Conservation (phyloP, 2,888 invertebrate genomes). For the Argyresthia goedartella region DNA sequence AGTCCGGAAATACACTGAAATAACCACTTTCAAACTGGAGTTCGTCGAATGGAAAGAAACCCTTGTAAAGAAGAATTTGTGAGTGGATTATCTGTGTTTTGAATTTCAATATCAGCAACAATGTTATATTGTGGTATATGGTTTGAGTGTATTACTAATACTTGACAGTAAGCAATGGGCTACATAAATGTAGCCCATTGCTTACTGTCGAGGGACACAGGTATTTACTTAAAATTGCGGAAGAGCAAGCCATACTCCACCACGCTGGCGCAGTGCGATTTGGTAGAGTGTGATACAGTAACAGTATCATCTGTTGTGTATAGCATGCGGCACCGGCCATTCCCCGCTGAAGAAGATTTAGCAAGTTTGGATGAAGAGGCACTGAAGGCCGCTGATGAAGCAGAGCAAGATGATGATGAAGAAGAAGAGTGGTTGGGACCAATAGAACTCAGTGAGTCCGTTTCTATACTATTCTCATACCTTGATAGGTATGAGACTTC, state of each 20-base stretch:
- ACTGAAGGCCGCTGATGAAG: constrained; percentile 67
- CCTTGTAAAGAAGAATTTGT: constrained; percentile 54
- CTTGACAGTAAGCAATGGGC: too few species aligned
- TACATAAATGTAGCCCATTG: too few species aligned
- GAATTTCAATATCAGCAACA: neutral
- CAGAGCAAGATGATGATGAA: constrained; percentile 53
- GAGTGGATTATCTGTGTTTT: constrained; percentile 21
- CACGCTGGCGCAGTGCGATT: too few species aligned
- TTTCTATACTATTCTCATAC: too few species aligned
- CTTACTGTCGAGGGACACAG: too few species aligned
- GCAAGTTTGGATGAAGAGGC: constrained; percentile 68
- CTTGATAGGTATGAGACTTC: too few species aligned
- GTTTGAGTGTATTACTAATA: too few species aligned
- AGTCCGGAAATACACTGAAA: constrained; percentile 33
- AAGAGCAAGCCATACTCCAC: too few species aligned
- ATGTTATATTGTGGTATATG: neutral
- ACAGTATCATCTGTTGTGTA: too few species aligned
- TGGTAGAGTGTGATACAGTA: too few species aligned
- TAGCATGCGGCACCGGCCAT: constrained; percentile 54
- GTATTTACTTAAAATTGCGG: too few species aligned
- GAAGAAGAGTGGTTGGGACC: constrained; percentile 64
- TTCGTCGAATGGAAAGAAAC: constrained; percentile 46
- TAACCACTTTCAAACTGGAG: constrained; percentile 50
- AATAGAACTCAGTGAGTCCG: constrained; percentile 72
- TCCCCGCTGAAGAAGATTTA: constrained; percentile 55